phyloP scores from a whole-genome alignment of 2,888 invertebrate genomes.

The Hydroisotoma schaefferi region DNA sequence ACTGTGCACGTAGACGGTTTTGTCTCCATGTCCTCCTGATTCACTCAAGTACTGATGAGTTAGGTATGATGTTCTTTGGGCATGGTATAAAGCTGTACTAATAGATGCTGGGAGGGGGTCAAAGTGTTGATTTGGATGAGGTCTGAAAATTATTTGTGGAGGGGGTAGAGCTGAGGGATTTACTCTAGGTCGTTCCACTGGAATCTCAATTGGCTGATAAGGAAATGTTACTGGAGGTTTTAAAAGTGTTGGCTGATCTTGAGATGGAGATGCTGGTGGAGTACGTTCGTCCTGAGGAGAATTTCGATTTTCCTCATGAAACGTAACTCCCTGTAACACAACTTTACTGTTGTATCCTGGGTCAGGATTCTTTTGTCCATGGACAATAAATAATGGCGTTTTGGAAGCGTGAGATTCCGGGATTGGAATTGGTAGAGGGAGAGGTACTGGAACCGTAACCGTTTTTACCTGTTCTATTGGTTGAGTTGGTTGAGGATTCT shows the following conservation, averaged over 20 bases:
- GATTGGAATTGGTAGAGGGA: conserved; percentile 46
- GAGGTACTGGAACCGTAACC: conserved; percentile 22
- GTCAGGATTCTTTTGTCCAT: conserved; percentile 21
- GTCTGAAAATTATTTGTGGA: conserved; percentile 21
- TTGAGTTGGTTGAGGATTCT: conserved; percentile 20
- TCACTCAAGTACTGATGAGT: conserved; percentile 42
- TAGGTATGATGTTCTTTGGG: conserved; percentile 47
- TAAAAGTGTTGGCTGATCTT: background rate
- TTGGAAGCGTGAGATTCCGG: conserved; percentile 39
- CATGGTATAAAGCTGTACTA: conserved; percentile 46
- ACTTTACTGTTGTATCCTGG: conserved; percentile 15
- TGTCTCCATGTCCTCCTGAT: conserved; percentile 18
- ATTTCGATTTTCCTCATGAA: conserved; percentile 27
- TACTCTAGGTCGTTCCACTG: background rate
- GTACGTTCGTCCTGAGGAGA: background rate
- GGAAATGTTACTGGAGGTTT: background rate
- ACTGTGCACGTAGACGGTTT: conserved; percentile 38
- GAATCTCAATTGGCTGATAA: background rate
- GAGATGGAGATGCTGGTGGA: background rate
- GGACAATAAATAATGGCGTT: conserved; percentile 37
- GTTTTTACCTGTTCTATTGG: conserved; percentile 15
- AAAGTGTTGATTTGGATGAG: conserved; percentile 30
- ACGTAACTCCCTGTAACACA: conserved; percentile 31
- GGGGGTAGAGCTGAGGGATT: background rate
- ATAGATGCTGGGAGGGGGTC: conserved; percentile 45